Base-by-base conservation (phyloP, 2,797 vertebrate species). In the Uromys caudimaculatus region DNA sequence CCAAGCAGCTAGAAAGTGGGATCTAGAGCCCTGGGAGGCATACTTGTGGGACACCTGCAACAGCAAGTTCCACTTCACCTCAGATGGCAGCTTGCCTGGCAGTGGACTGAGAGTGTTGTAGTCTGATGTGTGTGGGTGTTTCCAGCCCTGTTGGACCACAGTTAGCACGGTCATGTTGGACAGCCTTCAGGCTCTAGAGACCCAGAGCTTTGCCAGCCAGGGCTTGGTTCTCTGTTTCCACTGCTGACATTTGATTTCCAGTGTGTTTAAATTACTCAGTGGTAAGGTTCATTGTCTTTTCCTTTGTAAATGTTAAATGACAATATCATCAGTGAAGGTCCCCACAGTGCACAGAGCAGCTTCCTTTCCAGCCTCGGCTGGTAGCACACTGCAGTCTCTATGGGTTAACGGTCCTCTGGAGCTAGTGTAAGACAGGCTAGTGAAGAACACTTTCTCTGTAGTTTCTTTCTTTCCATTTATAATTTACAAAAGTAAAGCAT, bases 401-500 rank as follows among this genome's bases (percentile, higher is more conserved):
- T 92, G 52, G 86, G 29, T 95, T 89, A 67, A 90, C 90, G 29
- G 84, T 91, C 94, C 81, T 83, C 81, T 83, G 4, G 0, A 16
- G 13, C 97, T 79, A 75, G 76, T n/a, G 89, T 81, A 3, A 69
- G 91, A 93, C 89, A 97, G 79, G 64, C 94, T 86, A 92, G 95
- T 79, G 35, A 94, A 97, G 97, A 96, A 62, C 29, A 0, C 64
- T 62, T 95, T 69, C 67, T 0, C 95, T 96, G 89, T 92, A 94
- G 93, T 85, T 97, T 96, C 82, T 95, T 97, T 93, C 82, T 86
- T 90, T 95, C 83, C 73, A 77, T 91, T 93, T 91, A 96, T 97
- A 97, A 97, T 97, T 98, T 97, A 97, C 97, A 97, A 96, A 97
- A 98, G 97, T 97, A 97, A 98, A 98, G 97, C 97, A 98, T 95